Evolutionary conservation across 2,113 vertebrate species (phyloP).

Genomic region (Bombycilla garrulus): DNA sequence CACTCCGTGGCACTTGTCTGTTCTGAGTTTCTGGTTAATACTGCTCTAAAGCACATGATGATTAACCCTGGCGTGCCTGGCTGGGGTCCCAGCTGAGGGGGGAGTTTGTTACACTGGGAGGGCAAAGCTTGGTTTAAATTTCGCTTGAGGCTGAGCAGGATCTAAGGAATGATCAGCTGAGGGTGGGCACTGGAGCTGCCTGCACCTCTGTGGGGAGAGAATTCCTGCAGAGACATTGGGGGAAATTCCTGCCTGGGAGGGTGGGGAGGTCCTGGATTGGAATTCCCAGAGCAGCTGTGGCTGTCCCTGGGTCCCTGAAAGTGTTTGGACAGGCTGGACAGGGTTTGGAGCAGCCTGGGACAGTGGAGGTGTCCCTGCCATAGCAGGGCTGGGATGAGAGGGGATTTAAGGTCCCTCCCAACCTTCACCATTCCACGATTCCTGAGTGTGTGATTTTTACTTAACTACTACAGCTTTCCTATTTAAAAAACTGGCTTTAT

Average conservation of each 20-base stretch:
- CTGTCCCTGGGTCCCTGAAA: not conserved
- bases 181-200: not conserved
- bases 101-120: not conserved
- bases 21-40: not conserved
- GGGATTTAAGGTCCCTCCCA: not conserved
- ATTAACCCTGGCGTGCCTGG: not conserved
- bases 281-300: not conserved
- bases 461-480: not conserved
- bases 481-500: accelerated
- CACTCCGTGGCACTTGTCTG: not conserved
- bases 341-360: not conserved
- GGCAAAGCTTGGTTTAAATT: not conserved
- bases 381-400: not conserved
- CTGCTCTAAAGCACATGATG: not conserved
- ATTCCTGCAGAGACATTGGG: not conserved
- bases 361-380: not conserved
- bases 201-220: not conserved
- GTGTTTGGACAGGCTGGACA: not conserved
- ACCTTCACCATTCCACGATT: not conserved
- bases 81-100: not conserved
- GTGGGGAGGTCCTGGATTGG: not conserved
- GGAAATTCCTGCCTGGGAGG: not conserved
- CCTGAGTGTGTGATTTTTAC: not conserved
- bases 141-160: not conserved
- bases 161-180: not conserved